Conservation (phyloP, 2,797 vertebrate genomes). For the Pipistrellus pygmaeus region DNA sequence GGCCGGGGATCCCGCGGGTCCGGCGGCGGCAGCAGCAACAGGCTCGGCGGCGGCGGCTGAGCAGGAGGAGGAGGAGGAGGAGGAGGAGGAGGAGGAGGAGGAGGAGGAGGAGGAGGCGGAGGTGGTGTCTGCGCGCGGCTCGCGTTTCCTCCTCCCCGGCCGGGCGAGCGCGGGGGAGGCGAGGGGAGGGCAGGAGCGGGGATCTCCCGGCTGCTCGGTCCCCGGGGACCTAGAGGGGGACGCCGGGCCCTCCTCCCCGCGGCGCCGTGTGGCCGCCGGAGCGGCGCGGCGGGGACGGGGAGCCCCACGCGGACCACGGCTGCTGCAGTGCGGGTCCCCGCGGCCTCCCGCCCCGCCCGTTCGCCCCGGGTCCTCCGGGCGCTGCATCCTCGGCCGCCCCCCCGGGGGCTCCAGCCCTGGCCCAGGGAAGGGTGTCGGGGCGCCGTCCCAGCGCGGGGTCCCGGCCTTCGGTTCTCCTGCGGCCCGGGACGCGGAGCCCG, state of each 20-base stretch:
- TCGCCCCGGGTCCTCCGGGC: not conserved
- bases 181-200: slow-evolving; percentile 53
- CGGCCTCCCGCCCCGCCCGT: not conserved
- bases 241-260: not conserved
- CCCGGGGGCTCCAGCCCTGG: not conserved
- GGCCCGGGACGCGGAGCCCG: not conserved
- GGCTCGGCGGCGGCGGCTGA: not conserved
- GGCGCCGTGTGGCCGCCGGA: not conserved
- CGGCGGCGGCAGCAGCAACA: not conserved
- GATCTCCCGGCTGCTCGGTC: not conserved
- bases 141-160: slow-evolving; percentile 71
- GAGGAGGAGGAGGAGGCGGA: not conserved
- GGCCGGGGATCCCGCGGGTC: not conserved
- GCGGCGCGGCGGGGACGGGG: not conserved
- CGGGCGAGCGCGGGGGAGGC: slow-evolving; percentile 59
- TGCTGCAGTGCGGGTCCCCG: slow-evolving; percentile 79
- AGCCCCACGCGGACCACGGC: slow-evolving; percentile 62
- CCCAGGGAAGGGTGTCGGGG: not conserved
- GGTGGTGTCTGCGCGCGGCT: slow-evolving; percentile 75
- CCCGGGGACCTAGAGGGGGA: not conserved
- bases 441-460: not conserved
- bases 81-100: not conserved
- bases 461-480: not conserved
- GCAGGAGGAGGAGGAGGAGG: not conserved
- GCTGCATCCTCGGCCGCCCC: not conserved